Evolutionary conservation across 1,140 invertebrate genomes (phyloP).

Genomic region (Drosophila jambulina): DNA sequence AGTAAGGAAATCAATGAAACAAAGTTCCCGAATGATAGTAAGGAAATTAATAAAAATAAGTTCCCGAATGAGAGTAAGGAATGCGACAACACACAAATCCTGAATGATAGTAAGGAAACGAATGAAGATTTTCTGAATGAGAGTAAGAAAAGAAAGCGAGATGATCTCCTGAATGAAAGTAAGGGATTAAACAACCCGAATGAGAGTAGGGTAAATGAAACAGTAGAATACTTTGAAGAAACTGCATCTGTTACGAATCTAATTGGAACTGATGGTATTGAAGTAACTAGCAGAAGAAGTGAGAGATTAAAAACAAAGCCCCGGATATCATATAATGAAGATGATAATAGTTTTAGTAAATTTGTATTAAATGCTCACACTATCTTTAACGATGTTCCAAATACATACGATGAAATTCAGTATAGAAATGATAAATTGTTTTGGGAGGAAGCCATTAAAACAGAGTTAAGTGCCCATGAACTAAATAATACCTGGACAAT

Average conservation of each 20-base stretch:
- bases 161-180: constrained; percentile 13
- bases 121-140: constrained; percentile 9
- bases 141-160: constrained; percentile 6
- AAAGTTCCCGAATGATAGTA: constrained; percentile 15
- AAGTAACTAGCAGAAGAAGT: background rate
- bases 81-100: background rate
- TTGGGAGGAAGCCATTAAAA: constrained; percentile 78
- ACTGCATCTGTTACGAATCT: too few species aligned
- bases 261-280: background rate
- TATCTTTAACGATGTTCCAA: constrained; percentile 28
- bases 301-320: constrained; percentile 16
- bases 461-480: constrained; percentile 10
- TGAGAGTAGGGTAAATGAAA: constrained; percentile 7
- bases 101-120: constrained; percentile 15
- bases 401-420: constrained; percentile 64
- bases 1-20: background rate
- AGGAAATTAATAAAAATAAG: constrained; percentile 2
- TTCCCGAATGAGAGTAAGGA: constrained; percentile 16
- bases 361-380: too few species aligned
- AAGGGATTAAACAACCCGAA: constrained; percentile 2
- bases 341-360: too few species aligned
- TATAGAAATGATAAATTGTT: constrained; percentile 55
- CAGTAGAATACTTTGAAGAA: background rate
- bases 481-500: constrained; percentile 19
- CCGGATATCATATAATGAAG: too few species aligned